Conservation (phyloP, 2,888 invertebrate genomes). For the Apamea crenata region DNA sequence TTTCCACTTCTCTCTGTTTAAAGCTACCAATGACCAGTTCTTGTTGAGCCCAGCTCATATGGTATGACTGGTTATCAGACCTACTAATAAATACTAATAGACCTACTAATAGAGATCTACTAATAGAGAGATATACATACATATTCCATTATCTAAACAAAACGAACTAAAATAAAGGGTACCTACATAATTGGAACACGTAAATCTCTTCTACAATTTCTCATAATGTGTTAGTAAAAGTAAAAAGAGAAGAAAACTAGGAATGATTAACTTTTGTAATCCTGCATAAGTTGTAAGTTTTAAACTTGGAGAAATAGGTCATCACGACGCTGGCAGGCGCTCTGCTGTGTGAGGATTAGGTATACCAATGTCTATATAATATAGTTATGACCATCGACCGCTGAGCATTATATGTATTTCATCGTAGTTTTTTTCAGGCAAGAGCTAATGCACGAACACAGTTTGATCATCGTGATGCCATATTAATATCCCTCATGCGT, state of each 20-base stretch:
- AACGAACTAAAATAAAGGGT: not conserved
- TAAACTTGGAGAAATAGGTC: constrained; percentile 57
- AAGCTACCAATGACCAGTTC: no score
- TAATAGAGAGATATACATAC: constrained; percentile 11
- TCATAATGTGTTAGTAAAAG: not conserved
- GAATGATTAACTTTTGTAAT: constrained; percentile 42
- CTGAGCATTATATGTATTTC: constrained; percentile 4
- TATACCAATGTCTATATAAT: not conserved
- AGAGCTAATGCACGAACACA: not conserved
- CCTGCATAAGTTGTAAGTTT: constrained; percentile 42
- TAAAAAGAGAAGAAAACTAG: constrained; percentile 27
- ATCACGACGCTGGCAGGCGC: constrained; percentile 44
- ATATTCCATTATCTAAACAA: not conserved
- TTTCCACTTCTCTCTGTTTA: no score
- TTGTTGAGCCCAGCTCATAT: no score
- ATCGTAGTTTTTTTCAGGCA: not conserved
- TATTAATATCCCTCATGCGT: not conserved
- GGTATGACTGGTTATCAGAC: not conserved
- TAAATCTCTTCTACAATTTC: not conserved
- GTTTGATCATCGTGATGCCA: not conserved
- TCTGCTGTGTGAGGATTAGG: constrained; percentile 39
- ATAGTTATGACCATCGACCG: constrained; percentile 8
- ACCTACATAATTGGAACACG: not conserved
- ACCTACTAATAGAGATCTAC: constrained; percentile 32
- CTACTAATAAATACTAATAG: no score